A percentile compares a stretch with the other conserved stretches of the same genome.
Evolutionary conservation across 2,113 vertebrate genomes (phyloP).

Genomic region (Dasyornis broadbenti): DNA sequence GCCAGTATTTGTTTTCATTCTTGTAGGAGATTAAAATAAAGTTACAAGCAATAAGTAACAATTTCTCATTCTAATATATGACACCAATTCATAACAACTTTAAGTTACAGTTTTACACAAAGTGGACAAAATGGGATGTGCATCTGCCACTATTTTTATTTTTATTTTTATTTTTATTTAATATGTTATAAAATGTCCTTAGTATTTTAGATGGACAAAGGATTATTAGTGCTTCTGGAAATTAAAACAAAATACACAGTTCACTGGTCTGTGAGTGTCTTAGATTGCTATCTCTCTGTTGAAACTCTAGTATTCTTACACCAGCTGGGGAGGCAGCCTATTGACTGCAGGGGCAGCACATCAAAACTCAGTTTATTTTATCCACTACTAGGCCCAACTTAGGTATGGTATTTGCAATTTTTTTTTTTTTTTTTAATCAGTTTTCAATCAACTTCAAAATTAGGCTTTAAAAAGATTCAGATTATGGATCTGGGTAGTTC

Average conservation of each 20-base stretch:
- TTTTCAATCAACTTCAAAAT: neutral
- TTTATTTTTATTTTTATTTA: neutral
- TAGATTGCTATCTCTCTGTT: neutral
- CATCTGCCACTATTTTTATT: neutral
- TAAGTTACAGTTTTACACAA: neutral
- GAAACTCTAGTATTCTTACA: neutral
- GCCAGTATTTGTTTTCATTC: neutral
- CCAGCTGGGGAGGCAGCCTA: neutral
- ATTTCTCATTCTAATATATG: neutral
- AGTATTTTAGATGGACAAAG: neutral
- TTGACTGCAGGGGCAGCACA: neutral
- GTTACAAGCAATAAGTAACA: neutral
- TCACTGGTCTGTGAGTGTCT: neutral
- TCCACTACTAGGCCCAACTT: neutral
- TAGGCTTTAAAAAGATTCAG: neutral
- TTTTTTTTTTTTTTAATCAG: too few relatives aligned
- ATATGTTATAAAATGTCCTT: neutral
- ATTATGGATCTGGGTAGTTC: neutral
- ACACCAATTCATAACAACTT: neutral
- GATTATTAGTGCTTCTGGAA: neutral
- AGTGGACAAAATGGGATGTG: neutral
- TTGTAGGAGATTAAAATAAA: neutral
- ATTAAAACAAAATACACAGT: neutral
- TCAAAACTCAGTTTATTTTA: neutral
- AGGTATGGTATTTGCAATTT: neutral